Percentiles rank a stretch among this genome's conserved stretches.
Evolutionary conservation across 2,888 invertebrate genomes (phyloP).

Genomic region (Ptychoptera contaminata): DNA sequence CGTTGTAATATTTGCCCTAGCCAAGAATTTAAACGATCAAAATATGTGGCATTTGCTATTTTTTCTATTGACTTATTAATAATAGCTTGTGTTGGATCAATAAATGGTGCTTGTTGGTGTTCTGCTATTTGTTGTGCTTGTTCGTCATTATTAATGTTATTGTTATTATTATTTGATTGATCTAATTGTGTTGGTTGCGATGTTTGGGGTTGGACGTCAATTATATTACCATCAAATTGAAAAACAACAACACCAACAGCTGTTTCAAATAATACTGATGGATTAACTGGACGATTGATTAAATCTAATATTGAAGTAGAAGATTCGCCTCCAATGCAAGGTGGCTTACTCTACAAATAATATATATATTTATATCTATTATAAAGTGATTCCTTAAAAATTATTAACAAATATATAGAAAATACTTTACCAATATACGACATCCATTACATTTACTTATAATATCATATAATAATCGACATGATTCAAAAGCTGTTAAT

Average conservation of each 20-base stretch:
- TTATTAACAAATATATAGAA: not conserved
- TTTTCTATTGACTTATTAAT: conserved; percentile 25
- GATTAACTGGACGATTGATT: conserved; percentile 43
- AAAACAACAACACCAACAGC: conserved; percentile 77
- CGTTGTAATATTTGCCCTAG: conserved; percentile 77
- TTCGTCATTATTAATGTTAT: not conserved
- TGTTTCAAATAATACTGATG: conserved; percentile 50
- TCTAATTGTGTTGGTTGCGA: conserved; percentile 9
- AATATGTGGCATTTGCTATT: conserved; percentile 44
- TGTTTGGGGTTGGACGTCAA: conserved; percentile 29
- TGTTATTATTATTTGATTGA: not conserved
- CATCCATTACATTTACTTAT: conserved; percentile 45
- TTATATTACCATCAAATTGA: conserved; percentile 46
- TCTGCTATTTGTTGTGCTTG: not conserved
- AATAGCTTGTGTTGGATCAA: conserved; percentile 13
- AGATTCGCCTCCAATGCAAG: no score
- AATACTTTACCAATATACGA: conserved; percentile 47
- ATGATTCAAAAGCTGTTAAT: conserved; percentile 56
- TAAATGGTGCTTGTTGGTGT: not conserved
- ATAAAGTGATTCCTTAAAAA: not conserved
- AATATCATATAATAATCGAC: conserved; percentile 37
- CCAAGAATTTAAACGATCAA: conserved; percentile 82
- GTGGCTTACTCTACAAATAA: no score
- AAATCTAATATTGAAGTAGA: conserved; percentile 35
- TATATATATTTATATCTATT: not conserved